Evolutionary conservation across 1,140 invertebrate genomes (phyloP).

Genomic region (Contarinia nasturtii): DNA sequence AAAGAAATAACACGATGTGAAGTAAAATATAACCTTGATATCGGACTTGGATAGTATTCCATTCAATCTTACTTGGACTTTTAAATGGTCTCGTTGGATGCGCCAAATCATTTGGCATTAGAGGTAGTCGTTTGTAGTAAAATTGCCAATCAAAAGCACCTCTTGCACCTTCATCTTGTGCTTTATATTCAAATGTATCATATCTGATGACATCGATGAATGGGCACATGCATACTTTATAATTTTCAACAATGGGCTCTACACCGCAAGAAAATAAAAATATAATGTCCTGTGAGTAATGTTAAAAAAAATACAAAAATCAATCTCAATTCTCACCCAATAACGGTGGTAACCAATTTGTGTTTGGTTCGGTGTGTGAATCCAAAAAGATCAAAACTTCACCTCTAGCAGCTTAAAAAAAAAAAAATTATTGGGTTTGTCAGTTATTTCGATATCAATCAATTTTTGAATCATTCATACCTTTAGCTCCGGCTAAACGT

Average conservation of each 20-base stretch:
- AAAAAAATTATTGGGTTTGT: too few relatives aligned
- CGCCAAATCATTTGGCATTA: slow-evolving; percentile 60
- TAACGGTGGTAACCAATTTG: slow-evolving; percentile 89
- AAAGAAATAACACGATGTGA: too few relatives aligned
- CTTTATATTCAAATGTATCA: slow-evolving; percentile 80
- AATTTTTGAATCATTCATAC: too few relatives aligned
- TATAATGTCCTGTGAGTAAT: too few relatives aligned
- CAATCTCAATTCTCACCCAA: too few relatives aligned
- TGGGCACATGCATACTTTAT: slow-evolving; percentile 81
- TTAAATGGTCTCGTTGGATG: slow-evolving; percentile 78
- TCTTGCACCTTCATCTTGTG: slow-evolving; percentile 85
- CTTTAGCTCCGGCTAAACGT: slow-evolving; percentile 67
- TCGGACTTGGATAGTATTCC: too few relatives aligned
- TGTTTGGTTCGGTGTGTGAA: slow-evolving; percentile 85
- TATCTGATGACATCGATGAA: slow-evolving; percentile 92
- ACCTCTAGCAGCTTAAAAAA: slow-evolving; percentile 50
- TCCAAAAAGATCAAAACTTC: slow-evolving; percentile 85
- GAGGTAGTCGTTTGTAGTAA: slow-evolving; percentile 82
- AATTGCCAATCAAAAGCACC: slow-evolving; percentile 96
- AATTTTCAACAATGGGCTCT: slow-evolving; percentile 77
- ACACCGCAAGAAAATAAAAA: too few relatives aligned
- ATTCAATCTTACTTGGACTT: too few relatives aligned
- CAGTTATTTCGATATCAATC: too few relatives aligned
- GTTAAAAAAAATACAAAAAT: too few relatives aligned
- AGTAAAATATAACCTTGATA: too few relatives aligned